Percentiles rank a stretch among this genome's conserved stretches.
Evolutionary conservation across 2,888 invertebrate species (phyloP).

Genomic region (Neoitamus cyanurus): DNA sequence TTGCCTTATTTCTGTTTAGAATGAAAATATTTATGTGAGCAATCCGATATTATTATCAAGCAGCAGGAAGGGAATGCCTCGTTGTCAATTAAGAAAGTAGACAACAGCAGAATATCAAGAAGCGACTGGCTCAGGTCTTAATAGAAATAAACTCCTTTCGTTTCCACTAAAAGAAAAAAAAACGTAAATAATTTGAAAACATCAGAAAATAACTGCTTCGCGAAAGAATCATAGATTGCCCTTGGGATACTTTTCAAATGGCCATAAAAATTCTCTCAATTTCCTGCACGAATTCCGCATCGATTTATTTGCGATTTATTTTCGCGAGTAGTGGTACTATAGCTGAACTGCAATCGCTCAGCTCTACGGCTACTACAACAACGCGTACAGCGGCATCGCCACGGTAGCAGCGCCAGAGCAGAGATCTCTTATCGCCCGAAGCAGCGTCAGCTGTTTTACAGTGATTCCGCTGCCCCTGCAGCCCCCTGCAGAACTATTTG

Average conservation of each 20-base stretch:
- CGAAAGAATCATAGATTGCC: not conserved
- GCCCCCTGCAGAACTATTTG: not conserved
- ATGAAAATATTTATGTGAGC: too few relatives aligned
- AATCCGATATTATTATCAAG: too few relatives aligned
- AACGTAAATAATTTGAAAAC: not conserved
- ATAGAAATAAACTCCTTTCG: not conserved
- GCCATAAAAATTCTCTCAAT: not conserved
- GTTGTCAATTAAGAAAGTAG: too few relatives aligned
- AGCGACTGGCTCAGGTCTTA: not conserved
- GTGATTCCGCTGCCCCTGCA: not conserved
- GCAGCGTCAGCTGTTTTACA: not conserved
- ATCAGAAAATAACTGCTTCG: not conserved
- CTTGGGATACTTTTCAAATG: not conserved
- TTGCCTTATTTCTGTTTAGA: too few relatives aligned
- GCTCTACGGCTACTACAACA: not conserved
- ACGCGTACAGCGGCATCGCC: not conserved
- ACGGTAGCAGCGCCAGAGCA: not conserved
- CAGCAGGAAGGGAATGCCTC: too few relatives aligned
- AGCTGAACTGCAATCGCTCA: not conserved
- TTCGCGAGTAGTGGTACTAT: not conserved
- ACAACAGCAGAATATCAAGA: too few relatives aligned
- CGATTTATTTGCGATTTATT: conserved; percentile 1
- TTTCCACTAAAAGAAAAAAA: not conserved
- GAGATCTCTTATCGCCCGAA: not conserved
- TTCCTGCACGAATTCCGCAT: not conserved